A percentile compares a stretch with the other conserved stretches of the same genome.
phyloP scores from a whole-genome alignment of 2,888 invertebrate genomes.

The Athripsodes cinereus region DNA sequence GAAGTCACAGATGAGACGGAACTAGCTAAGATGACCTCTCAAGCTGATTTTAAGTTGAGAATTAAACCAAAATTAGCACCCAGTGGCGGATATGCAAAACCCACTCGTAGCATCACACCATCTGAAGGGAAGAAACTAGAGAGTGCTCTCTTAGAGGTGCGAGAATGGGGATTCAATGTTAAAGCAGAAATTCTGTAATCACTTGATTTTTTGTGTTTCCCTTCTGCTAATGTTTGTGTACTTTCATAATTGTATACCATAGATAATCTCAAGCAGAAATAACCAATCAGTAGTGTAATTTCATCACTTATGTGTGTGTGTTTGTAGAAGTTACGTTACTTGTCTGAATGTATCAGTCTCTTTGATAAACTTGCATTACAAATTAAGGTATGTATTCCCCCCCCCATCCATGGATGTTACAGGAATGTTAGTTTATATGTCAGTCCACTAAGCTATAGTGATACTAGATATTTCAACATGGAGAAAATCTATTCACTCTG shows the following conservation, averaged over 20 bases:
- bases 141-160: slow-evolving; percentile 12
- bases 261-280: neutral
- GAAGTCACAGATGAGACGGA: slow-evolving; percentile 11
- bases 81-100: slow-evolving; percentile 9
- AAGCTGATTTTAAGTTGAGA: slow-evolving; percentile 12
- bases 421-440: no score
- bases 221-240: neutral
- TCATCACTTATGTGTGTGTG: no score
- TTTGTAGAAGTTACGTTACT: no score
- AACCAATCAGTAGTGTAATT: no score
- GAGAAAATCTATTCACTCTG: no score
- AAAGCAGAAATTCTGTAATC: slow-evolving; percentile 16
- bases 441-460: no score
- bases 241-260: neutral
- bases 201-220: neutral
- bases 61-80: slow-evolving; percentile 13
- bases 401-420: no score
- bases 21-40: slow-evolving; percentile 8
- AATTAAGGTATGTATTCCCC: no score
- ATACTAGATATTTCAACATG: no score
- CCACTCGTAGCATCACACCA: slow-evolving; percentile 13
- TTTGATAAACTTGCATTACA: no score
- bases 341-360: no score
- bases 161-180: slow-evolving; percentile 16
- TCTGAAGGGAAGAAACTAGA: slow-evolving; percentile 15